Evolutionary conservation across 2,888 invertebrate genomes (phyloP), one percentile per base, ranked within the genome.

Genomic region (Epirrhoe alternata): DNA sequence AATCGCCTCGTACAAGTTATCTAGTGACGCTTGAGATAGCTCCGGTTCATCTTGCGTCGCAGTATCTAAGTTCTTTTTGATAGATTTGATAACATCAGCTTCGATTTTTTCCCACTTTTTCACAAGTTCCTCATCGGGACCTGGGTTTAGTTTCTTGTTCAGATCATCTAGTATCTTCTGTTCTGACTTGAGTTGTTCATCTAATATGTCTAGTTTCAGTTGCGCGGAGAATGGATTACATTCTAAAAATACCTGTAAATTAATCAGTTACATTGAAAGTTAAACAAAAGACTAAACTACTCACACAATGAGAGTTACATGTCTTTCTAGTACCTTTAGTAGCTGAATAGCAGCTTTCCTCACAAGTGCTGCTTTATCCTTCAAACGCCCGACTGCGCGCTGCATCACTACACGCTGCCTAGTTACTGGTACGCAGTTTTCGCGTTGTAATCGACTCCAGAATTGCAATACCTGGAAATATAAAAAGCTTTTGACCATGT

Each of bases 201-300:
- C 92, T 45, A 97, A 87, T 66, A 95, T 86, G 77, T 94, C 91
- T 14, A 90, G 81, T 76, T 91, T 93, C 76, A 96, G 94, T 90
- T 96, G 95, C 0, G 96, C 95, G n/a, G 97, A 96, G 86, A 96
- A 99, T 5, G 97, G 97, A 91, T 99, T 99, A 73, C 95, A 95
- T 84, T 97, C 96, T 49, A 99, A 89, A 84, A 98, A 96, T 14
- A 96, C 94, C 89, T 95, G 87, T 57, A 82, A 61, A 45, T n/a
- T 10, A 45, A 4, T 33, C 6, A 24, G 50, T 50, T 17, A 5
- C 24, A 50, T 17, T 50, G n/a, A n/a, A n/a, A n/a, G n/a, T n/a
- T n/a, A n/a, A n/a, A n/a, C n/a, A n/a, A n/a, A n/a, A n/a, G n/a
- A n/a, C n/a, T n/a, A n/a, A n/a, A n/a, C n/a, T n/a, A n/a, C n/a